These are phyloP conservation scores for Drosophila histrio DNA, from an alignment of 2,888 invertebrate species.

Conservation along the genomic window DNA sequence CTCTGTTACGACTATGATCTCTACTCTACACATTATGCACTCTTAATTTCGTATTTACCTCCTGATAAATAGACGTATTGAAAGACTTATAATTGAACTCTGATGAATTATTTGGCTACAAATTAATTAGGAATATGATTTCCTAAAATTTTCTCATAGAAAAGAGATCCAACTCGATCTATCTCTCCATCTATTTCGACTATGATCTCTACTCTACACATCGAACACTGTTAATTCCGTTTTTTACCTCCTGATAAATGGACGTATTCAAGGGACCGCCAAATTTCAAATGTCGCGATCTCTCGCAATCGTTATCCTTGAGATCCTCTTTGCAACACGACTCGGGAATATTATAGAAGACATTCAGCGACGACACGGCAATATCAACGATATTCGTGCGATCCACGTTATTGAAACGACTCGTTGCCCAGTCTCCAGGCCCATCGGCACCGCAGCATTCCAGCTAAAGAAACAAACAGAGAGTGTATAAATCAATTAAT, in stretches of 20 bases:
- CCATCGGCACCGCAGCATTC: slow-evolving; percentile 91
- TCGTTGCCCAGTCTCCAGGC: slow-evolving; percentile 89
- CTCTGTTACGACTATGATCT: no score
- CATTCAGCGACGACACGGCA: slow-evolving; percentile 85
- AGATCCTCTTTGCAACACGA: slow-evolving; percentile 86
- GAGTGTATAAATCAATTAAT: neutral
- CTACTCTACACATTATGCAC: no score
- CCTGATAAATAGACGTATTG: no score
- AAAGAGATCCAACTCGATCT: no score
- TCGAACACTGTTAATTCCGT: neutral
- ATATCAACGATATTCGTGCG: slow-evolving; percentile 85
- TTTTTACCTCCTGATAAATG: slow-evolving; percentile 85
- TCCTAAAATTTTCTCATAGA: no score
- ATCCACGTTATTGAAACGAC: slow-evolving; percentile 86
- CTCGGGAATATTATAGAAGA: slow-evolving; percentile 86
- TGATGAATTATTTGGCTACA: neutral
- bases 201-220: no score
- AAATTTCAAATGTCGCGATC: slow-evolving; percentile 84
- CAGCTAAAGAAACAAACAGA: slow-evolving; percentile 85
- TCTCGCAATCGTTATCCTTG: slow-evolving; percentile 85
- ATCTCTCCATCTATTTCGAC: no score
- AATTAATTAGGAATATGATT: neutral
- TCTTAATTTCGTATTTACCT: no score
- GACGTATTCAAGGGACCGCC: slow-evolving; percentile 84
- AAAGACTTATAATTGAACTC: neutral